A percentile compares a stretch with the other conserved stretches of the same genome.
Conservation (phyloP, 92 coral and sea anemone genomes). For the Metridium senile region DNA sequence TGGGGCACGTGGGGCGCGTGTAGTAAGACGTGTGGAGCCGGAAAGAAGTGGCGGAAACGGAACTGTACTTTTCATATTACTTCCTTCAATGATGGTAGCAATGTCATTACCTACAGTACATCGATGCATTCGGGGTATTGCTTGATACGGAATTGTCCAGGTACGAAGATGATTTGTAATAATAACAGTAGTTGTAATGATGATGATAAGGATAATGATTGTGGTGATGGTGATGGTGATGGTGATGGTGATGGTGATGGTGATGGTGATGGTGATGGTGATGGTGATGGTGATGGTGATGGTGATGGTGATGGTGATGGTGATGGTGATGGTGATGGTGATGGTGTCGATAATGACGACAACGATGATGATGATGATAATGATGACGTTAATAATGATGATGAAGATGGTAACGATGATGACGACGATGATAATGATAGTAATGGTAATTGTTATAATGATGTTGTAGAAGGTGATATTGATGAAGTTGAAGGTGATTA, state of each 20-base stretch:
- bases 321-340: background rate
- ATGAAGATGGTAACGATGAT: background rate
- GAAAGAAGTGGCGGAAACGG: background rate
- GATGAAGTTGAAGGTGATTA: background rate
- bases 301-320: background rate
- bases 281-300: no score
- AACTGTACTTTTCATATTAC: background rate
- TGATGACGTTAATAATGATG: background rate
- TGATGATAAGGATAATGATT: background rate
- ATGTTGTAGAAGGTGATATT: background rate
- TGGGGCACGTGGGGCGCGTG: background rate
- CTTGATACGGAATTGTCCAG: slow-evolving; percentile 11
- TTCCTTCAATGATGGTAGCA: background rate
- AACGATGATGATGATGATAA: background rate
- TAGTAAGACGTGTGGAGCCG: slow-evolving; percentile 12
- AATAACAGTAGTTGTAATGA: background rate
- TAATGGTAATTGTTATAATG: background rate
- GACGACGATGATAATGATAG: background rate
- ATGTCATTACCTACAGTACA: background rate
- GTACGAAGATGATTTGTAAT: background rate
- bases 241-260: background rate
- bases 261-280: background rate
- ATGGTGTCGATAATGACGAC: background rate
- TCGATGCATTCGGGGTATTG: background rate
- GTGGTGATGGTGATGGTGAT: background rate